Percentiles rank a stretch among this genome's conserved stretches.
Evolutionary conservation across 2,888 invertebrate genomes (phyloP).

Genomic region (Archips xylosteana): DNA sequence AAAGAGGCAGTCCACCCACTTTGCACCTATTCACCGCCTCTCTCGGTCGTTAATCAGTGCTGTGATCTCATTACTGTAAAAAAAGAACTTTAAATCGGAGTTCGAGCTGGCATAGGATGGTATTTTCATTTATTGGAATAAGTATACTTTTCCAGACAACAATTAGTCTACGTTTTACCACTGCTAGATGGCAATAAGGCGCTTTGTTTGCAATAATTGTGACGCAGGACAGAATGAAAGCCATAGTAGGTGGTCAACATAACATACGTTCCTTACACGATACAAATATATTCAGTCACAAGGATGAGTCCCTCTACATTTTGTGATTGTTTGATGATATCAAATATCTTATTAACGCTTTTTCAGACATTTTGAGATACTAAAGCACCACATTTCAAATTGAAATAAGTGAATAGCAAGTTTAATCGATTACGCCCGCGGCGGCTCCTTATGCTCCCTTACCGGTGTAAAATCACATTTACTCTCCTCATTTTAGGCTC

Average conservation of each 20-base stretch:
- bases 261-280: no score
- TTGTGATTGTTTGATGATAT: no score
- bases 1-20: no score
- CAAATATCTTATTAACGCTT: background rate
- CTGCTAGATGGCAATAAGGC: no score
- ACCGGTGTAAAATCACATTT: slow-evolving; percentile 29
- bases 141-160: no score
- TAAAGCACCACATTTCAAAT: background rate
- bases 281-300: no score
- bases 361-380: background rate
- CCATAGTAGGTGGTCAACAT: no score
- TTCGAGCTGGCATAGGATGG: background rate
- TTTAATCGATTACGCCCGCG: slow-evolving; percentile 15
- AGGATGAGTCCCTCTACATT: no score
- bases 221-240: no score
- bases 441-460: background rate
- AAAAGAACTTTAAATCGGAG: background rate
- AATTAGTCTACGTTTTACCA: no score
- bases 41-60: background rate
- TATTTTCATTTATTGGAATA: background rate
- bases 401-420: background rate
- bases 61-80: background rate
- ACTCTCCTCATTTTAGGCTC: slow-evolving; percentile 30
- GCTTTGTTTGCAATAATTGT: no score
- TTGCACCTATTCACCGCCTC: background rate